A percentile compares a stretch with the other conserved stretches of the same genome.
These are phyloP conservation scores for Gopherus flavomarginatus DNA, from an alignment of 2,113 vertebrate genomes.

Conservation along the genomic window DNA sequence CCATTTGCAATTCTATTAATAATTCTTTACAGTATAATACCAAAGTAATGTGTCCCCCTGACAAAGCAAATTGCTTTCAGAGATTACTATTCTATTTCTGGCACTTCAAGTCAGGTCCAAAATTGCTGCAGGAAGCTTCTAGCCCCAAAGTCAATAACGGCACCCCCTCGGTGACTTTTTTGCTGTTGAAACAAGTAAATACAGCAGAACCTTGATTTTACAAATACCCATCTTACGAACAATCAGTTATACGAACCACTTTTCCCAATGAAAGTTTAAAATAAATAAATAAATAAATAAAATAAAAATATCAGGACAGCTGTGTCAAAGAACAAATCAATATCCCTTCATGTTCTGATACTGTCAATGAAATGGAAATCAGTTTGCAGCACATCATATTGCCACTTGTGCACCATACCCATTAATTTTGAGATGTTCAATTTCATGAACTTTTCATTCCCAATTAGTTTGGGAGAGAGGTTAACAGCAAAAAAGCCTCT, in stretches of 20 bases:
- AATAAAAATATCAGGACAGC: neutral
- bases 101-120: constrained; percentile 19
- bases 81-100: neutral
- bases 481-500: neutral
- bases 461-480: neutral
- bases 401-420: too few relatives aligned
- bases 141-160: neutral
- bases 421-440: neutral
- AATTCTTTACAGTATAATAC: neutral
- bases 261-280: neutral
- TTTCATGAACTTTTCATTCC: neutral
- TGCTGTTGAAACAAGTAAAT: neutral
- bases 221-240: neutral
- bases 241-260: neutral
- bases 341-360: neutral
- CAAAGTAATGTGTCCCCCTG: neutral
- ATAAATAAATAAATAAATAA: neutral
- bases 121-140: neutral
- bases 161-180: neutral
- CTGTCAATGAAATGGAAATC: neutral
- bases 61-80: neutral
- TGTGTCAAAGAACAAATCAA: neutral
- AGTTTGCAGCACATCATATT: neutral
- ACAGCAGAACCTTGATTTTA: neutral
- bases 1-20: neutral